phyloP scores from a whole-genome alignment of 2,113 vertebrate species.

The Sphyrna mokarran region DNA sequence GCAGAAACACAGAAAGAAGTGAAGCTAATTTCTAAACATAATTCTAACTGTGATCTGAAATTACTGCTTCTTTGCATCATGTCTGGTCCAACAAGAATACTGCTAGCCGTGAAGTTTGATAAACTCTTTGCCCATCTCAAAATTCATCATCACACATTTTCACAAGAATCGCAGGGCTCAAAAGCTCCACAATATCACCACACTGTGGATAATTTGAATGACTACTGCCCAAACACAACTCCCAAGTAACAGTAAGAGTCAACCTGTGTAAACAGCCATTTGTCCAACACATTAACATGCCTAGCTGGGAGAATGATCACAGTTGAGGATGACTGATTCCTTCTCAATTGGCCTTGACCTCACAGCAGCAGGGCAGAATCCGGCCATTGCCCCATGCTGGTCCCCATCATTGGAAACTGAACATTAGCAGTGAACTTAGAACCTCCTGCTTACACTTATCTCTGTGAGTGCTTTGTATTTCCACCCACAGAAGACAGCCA shows the following conservation, averaged over 20 bases:
- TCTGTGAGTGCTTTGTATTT: neutral
- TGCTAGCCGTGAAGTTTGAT: neutral
- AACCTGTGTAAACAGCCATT: neutral
- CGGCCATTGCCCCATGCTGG: neutral
- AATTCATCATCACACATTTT: neutral
- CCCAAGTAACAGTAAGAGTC: neutral
- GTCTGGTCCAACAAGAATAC: neutral
- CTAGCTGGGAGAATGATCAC: neutral
- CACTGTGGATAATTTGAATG: neutral
- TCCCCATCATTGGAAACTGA: neutral
- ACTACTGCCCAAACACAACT: neutral
- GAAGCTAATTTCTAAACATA: neutral
- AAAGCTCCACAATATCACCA: neutral
- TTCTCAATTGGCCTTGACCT: neutral
- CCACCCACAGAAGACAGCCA: neutral
- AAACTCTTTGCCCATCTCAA: neutral
- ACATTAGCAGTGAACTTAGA: neutral
- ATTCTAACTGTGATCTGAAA: neutral
- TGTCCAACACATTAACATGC: neutral
- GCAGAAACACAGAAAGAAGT: neutral
- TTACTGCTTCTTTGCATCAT: neutral
- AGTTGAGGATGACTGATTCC: neutral
- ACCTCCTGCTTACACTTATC: neutral
- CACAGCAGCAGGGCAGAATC: neutral
- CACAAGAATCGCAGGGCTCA: neutral